phyloP scores from a whole-genome alignment of 2,888 invertebrate species.

The Melangyna quadrimaculata region DNA sequence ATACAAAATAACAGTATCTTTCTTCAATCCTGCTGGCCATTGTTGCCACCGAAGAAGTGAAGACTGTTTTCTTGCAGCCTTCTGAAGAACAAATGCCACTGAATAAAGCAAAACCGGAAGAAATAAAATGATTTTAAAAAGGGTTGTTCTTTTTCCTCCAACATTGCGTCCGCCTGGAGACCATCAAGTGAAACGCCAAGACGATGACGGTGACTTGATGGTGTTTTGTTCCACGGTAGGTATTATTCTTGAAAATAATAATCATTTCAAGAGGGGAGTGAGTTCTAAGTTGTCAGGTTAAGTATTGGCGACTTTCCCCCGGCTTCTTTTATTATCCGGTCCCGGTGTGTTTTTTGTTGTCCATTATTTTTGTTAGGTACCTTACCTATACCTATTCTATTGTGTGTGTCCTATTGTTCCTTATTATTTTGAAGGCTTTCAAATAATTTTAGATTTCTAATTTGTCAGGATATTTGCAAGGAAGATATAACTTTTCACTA shows the following conservation, averaged over 20 bases:
- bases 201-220: constrained; percentile 9
- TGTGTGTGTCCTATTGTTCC: constrained; percentile 37
- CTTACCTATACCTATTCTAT: neutral
- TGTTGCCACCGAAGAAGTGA: constrained; percentile 20
- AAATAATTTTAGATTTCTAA: constrained; percentile 69
- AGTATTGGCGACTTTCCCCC: constrained; percentile 66
- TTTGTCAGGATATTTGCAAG: constrained; percentile 67
- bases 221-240: constrained; percentile 40
- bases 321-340: constrained; percentile 36
- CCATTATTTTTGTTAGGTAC: neutral
- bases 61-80: constrained; percentile 27
- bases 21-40: neutral
- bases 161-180: neutral
- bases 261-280: constrained; percentile 44
- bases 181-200: neutral
- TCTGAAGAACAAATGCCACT: constrained; percentile 37
- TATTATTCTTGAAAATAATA: constrained; percentile 49
- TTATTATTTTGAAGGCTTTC: constrained; percentile 70
- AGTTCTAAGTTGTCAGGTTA: constrained; percentile 66
- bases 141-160: constrained; percentile 29
- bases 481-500: constrained; percentile 60
- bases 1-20: constrained; percentile 33
- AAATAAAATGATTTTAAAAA: constrained; percentile 65
- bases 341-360: neutral
- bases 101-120: constrained; percentile 55